These are phyloP conservation scores for Thripadectes ignobilis DNA, from an alignment of 2,797 vertebrate species.

Conservation along the genomic window DNA sequence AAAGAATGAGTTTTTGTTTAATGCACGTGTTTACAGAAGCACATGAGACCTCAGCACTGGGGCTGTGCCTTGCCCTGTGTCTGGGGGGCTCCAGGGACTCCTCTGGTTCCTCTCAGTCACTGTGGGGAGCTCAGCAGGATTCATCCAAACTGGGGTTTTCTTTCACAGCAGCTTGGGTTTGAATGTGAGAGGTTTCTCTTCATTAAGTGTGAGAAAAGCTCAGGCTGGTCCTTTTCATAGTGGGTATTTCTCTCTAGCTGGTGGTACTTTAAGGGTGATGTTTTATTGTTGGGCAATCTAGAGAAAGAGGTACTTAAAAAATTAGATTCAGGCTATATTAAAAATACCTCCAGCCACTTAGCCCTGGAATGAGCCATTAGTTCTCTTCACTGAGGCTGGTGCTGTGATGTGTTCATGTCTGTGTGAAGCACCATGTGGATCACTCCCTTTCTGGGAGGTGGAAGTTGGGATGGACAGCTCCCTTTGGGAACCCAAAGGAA, in stretches of 20 bases:
- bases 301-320: not conserved
- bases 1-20: no score
- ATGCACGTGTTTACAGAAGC: no score
- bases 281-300: not conserved
- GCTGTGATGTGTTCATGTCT: not conserved
- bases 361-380: not conserved
- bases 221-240: not conserved
- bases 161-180: constrained; percentile 15
- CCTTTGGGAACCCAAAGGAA: not conserved
- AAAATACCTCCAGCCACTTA: not conserved
- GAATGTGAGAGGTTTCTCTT: constrained; percentile 13
- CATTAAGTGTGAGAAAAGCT: not conserved
- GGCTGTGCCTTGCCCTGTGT: constrained; percentile 33
- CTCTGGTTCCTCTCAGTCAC: not conserved
- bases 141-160: not conserved
- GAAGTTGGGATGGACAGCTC: not conserved
- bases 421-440: not conserved
- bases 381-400: not conserved
- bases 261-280: not conserved
- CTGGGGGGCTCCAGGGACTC: not conserved
- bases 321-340: not conserved
- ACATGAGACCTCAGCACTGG: not conserved
- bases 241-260: not conserved
- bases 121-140: not conserved
- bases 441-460: not conserved